These are phyloP conservation scores for Alaudala cheleensis DNA, from an alignment of 2,113 vertebrate genomes.

Conservation along the genomic window DNA sequence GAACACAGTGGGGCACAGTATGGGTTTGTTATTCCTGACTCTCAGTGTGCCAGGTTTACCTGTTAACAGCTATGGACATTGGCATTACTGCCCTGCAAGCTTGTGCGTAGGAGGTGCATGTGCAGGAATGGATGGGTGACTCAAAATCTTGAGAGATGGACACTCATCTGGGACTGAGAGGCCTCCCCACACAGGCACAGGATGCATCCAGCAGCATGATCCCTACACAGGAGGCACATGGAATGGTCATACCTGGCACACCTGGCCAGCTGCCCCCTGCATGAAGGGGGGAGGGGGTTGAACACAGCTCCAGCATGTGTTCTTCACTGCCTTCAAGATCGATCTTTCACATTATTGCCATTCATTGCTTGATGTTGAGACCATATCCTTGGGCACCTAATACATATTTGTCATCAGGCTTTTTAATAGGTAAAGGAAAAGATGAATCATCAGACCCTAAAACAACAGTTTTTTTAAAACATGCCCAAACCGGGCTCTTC, in stretches of 20 bases:
- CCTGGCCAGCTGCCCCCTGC: neutral
- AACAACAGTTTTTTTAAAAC: neutral
- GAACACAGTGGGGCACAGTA: neutral
- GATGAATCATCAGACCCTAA: neutral
- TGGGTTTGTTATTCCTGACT: neutral
- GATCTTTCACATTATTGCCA: neutral
- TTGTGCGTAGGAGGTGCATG: neutral
- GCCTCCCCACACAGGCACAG: neutral
- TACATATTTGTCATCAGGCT: neutral
- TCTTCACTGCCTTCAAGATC: neutral
- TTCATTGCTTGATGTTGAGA: neutral
- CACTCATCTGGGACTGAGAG: neutral
- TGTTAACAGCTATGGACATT: neutral
- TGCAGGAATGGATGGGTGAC: neutral
- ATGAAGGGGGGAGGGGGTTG: neutral
- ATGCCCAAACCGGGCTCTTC: neutral
- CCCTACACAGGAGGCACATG: accelerated
- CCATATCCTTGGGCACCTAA: neutral
- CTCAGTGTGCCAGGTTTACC: neutral
- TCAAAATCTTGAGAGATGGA: neutral
- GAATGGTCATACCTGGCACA: neutral
- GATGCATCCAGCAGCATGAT: neutral
- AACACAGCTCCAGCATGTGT: neutral
- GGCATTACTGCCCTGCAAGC: neutral
- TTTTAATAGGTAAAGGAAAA: neutral